Percentiles rank a stretch among this genome's conserved stretches.
Evolutionary conservation across 2,113 vertebrate genomes (phyloP).

Genomic region (Zosterops lateralis): DNA sequence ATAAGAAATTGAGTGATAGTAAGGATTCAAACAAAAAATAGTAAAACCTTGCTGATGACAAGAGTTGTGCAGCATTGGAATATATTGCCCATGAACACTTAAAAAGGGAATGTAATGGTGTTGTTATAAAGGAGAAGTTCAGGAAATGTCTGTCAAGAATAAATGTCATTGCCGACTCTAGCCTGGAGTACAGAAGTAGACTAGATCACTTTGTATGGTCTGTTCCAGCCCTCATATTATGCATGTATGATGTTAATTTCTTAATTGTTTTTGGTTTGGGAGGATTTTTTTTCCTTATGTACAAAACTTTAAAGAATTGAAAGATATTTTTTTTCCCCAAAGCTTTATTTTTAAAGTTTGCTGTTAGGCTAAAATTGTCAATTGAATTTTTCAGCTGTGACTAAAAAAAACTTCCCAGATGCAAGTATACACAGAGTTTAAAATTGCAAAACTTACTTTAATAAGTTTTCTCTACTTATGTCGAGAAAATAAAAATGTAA

Average conservation of each 20-base stretch:
- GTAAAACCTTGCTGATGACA: neutral
- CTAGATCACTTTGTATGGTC: neutral
- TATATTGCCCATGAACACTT: neutral
- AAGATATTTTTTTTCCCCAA: accelerated
- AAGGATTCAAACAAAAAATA: neutral
- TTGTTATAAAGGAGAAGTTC: neutral
- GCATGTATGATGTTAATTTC: neutral
- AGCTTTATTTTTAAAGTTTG: neutral
- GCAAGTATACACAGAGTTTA: neutral
- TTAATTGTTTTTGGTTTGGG: neutral
- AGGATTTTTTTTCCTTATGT: neutral
- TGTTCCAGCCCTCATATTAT: neutral
- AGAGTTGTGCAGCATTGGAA: neutral
- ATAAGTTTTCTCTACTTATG: neutral
- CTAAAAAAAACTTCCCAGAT: neutral
- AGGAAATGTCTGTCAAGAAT: neutral
- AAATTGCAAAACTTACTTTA: neutral
- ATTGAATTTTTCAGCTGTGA: neutral
- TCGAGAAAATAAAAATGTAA: neutral
- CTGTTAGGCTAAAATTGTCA: neutral
- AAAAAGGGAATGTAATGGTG: neutral
- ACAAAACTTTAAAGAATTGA: neutral
- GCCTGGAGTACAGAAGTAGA: neutral
- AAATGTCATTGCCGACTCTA: neutral
- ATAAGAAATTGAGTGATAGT: neutral